phyloP scores from a whole-genome alignment of 2,888 invertebrate genomes.

The Thysanoteuthis rhombus region DNA sequence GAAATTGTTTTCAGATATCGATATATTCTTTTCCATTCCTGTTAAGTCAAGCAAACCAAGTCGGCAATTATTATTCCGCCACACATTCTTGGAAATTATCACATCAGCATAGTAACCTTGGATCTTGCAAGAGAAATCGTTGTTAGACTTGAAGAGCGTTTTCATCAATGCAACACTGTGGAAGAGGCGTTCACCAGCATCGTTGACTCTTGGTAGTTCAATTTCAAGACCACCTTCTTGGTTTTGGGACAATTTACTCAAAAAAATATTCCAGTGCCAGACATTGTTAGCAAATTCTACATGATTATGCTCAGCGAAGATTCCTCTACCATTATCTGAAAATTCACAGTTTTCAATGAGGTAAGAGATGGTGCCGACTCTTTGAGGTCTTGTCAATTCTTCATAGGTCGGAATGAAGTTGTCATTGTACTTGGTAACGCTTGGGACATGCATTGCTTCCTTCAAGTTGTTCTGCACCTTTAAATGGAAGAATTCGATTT shows the following conservation, averaged over 20 bases:
- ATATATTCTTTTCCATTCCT: slow-evolving; percentile 97
- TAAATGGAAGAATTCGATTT: slow-evolving; percentile 53
- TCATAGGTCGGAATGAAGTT: slow-evolving; percentile 64
- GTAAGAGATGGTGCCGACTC: slow-evolving; percentile 88
- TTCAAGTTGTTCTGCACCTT: slow-evolving; percentile 50
- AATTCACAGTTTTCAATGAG: slow-evolving; percentile 87
- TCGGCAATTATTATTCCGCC: slow-evolving; percentile 84
- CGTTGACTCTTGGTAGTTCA: slow-evolving; percentile 84
- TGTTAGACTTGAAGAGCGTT: slow-evolving; percentile 87
- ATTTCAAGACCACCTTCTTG: slow-evolving; percentile 87
- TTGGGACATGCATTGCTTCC: slow-evolving; percentile 65
- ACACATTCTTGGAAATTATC: slow-evolving; percentile 85
- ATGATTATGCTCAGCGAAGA: slow-evolving; percentile 88
- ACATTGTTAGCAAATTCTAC: slow-evolving; percentile 95
- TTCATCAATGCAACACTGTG: slow-evolving; percentile 89
- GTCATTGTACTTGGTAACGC: slow-evolving; percentile 65
- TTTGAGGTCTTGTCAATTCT: slow-evolving; percentile 74
- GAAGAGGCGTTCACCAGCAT: slow-evolving; percentile 49
- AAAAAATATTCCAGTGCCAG: slow-evolving; percentile 91
- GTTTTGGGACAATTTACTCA: slow-evolving; percentile 87
- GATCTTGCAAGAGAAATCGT: slow-evolving; percentile 84
- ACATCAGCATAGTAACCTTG: slow-evolving; percentile 92
- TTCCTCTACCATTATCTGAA: slow-evolving; percentile 83
- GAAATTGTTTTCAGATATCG: slow-evolving; percentile 83
- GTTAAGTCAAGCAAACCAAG: slow-evolving; percentile 68